Evolutionary conservation across 1,140 invertebrate genomes (phyloP), one percentile per base, ranked within the genome.

Genomic region (Gerris buenoi): DNA sequence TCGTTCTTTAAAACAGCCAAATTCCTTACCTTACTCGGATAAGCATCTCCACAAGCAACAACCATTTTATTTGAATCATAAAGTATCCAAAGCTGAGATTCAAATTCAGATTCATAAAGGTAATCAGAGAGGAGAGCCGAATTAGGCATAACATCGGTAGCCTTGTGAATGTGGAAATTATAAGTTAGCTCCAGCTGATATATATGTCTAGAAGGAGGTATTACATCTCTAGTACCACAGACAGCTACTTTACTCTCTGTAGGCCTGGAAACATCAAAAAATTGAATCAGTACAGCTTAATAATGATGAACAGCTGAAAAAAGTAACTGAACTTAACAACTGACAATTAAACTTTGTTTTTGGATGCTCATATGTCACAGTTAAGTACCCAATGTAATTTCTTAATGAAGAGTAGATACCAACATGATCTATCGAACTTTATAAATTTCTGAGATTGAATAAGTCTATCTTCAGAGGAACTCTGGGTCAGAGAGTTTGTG

Each of bases 21-120:
- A 74, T 67, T 72, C 79, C 18, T 46, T 46, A 92, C 90, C 83
- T 91, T 90, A 23, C 81, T 14, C 27, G 91, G 87, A 78, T 93
- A 95, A 1, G 93, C 92, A 80, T 97, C 94, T 18, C 94, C 95
- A 68, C 85, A 84, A 64, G 83, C 83, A 66, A 97, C 77, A 25
- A 89, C 79, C 71, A 93, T 88, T 78, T 97, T 97, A 77, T 95
- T 95, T n/a, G 80, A 77, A 79, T 97, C 92, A 79, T 90, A 97
- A 65, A 98, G 73, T 87, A 97, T 92, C 94, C 95, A 97, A 73
- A 97, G 82, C 79, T 97, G 93, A 2, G 91, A 92, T 78, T 97
- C 93, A 76, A 89, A 96, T 78, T 96, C 92, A 2, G 88, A 89
- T 78, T 98, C 95, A 76, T 98, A 98, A 10, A 98, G 81, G 71